Evolutionary conservation across 2,113 vertebrate species (phyloP), one percentile per base, ranked within the genome.

Genomic region (Anhinga rufa): DNA sequence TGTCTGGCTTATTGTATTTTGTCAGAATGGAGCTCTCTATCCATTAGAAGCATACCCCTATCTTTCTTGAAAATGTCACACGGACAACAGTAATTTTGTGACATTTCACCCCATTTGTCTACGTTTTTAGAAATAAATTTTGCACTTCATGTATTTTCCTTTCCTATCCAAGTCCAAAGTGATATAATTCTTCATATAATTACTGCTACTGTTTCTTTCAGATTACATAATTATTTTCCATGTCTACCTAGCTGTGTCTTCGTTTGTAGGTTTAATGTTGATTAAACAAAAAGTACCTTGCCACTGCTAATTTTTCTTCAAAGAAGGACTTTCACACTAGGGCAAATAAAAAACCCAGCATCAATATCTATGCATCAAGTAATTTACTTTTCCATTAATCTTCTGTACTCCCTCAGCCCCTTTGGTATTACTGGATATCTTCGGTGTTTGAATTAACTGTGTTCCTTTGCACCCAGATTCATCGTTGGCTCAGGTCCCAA

Each of bases 231-330:
- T 85, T 85, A 46, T 84, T 93, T 89, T 75, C 40, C 42, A 40
- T 51, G 9, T 87, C 69, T 93, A 54, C 75, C 74, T 76, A 46
- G 31, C n/a, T 86, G 29, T 40, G 40, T 61, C 75, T 91, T 92
- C 89, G 57, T 84, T 95, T 80, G 22, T 55, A 79, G 31, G n/a
- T 92, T 95, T 91, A 80, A 71, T 31, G 78, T 46, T 92, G 68
- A 76, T 90, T 70, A 84, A 96, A 90, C 21, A 92, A 36, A 69
- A 91, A 88, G 61, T 55, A 55, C 31, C 51, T 49, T 17, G 12
- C 36, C 58, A 90, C 52, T 52, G 36, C 18, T 88, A 57, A 91
- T 91, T 96, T 95, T 94, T 82, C 66, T 92, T 96, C 82, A 82
- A 92, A 89, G 29, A 68, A 21, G 32, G 51, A 81, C 57, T 94